Percentiles rank a stretch among this genome's conserved stretches.
These are phyloP conservation scores for Vandiemenella viatica DNA, from an alignment of 2,888 invertebrate species.

Conservation along the genomic window DNA sequence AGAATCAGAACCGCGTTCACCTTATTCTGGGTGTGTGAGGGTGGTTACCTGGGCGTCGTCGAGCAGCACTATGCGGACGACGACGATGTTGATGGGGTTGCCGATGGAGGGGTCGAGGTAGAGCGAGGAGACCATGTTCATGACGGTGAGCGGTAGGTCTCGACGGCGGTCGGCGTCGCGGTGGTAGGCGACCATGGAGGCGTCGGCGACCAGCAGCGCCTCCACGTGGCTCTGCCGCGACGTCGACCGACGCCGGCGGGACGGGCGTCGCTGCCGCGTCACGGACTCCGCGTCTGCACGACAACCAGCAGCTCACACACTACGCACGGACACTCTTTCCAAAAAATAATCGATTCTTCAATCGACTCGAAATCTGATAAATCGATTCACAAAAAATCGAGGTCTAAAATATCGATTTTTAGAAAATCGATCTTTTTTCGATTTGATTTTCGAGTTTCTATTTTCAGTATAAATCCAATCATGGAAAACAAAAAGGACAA, in stretches of 20 bases:
- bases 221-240: constrained; percentile 69
- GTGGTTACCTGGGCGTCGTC: constrained; percentile 23
- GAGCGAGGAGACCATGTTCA: constrained; percentile 83
- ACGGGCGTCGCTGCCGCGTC: constrained; percentile 5
- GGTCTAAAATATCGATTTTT: no score
- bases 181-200: constrained; percentile 76
- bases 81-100: constrained; percentile 78
- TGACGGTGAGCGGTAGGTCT: constrained; percentile 76
- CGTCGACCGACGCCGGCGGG: constrained; percentile 43
- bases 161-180: constrained; percentile 63
- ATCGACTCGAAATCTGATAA: no score
- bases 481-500: no score
- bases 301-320: not conserved
- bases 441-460: no score
- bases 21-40: no score
- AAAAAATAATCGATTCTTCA: no score
- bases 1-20: no score
- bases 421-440: no score
- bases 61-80: constrained; percentile 68
- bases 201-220: constrained; percentile 74
- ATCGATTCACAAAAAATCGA: no score
- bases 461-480: no score
- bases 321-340: no score
- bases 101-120: constrained; percentile 80
- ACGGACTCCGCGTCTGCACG: not conserved